Evolutionary conservation across 2,797 vertebrate genomes (phyloP).

Genomic region (Pseudochromis fuscus): DNA sequence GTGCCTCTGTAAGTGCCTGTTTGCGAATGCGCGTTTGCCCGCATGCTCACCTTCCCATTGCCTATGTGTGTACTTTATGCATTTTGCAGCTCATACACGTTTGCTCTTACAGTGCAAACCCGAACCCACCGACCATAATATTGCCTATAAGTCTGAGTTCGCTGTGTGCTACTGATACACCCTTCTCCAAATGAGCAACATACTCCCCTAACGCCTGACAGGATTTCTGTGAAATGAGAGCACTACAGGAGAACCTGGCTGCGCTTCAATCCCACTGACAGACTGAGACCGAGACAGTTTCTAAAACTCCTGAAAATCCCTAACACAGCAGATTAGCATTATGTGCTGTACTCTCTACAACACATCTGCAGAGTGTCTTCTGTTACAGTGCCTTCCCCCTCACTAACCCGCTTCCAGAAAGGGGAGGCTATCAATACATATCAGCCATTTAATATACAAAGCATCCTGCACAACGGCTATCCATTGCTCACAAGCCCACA

Average conservation of each 20-base stretch:
- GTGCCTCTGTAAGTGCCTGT: slow-evolving; percentile 68
- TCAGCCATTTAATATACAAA: slow-evolving; percentile 78
- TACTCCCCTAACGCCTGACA: slow-evolving; percentile 81
- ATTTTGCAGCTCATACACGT: slow-evolving; percentile 60
- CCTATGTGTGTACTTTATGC: slow-evolving; percentile 52
- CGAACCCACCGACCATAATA: slow-evolving; percentile 72
- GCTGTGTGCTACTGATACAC: slow-evolving; percentile 75
- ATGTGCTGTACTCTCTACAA: slow-evolving; percentile 81
- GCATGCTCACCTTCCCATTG: slow-evolving; percentile 64
- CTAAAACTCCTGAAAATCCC: slow-evolving; percentile 87
- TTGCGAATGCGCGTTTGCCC: slow-evolving; percentile 59
- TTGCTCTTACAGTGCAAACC: slow-evolving; percentile 65
- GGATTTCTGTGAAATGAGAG: slow-evolving; percentile 85
- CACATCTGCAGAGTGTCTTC: slow-evolving; percentile 81
- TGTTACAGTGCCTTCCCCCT: slow-evolving; percentile 71
- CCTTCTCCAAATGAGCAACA: slow-evolving; percentile 82
- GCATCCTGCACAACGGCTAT: slow-evolving; percentile 65
- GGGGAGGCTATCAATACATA: slow-evolving; percentile 76
- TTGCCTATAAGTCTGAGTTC: slow-evolving; percentile 78
- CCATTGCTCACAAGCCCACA: slow-evolving; percentile 61
- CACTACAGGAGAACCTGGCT: slow-evolving; percentile 86
- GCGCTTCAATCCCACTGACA: slow-evolving; percentile 86
- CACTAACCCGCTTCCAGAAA: slow-evolving; percentile 67
- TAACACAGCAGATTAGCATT: slow-evolving; percentile 86
- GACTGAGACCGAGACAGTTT: slow-evolving; percentile 84